A percentile compares a stretch with the other conserved stretches of the same genome.
Evolutionary conservation across 2,888 invertebrate species (phyloP).

Genomic region (Aphidoletes aphidimyza): DNA sequence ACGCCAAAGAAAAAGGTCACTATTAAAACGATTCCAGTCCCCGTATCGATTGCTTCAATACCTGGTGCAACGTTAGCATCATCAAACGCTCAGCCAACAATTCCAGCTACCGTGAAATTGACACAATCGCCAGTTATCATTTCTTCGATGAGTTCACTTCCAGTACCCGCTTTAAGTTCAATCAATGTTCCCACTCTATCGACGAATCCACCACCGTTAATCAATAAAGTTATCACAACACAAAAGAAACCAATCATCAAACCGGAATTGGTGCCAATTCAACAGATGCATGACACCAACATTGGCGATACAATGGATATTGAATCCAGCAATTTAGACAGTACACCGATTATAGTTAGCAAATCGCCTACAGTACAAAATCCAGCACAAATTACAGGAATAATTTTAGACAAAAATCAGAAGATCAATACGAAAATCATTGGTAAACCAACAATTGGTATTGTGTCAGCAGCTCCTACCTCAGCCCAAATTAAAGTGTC

Average conservation of each 20-base stretch:
- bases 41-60: constrained; percentile 54
- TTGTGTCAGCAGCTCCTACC: not conserved
- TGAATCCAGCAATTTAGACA: constrained; percentile 57
- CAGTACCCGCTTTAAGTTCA: constrained; percentile 57
- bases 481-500: constrained; percentile 60
- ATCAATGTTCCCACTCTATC: constrained; percentile 54
- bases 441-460: constrained; percentile 54
- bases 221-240: constrained; percentile 56
- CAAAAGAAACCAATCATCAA: constrained; percentile 57
- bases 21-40: constrained; percentile 38
- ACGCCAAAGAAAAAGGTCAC: constrained; percentile 57
- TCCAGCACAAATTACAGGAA: constrained; percentile 52
- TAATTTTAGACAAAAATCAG: constrained; percentile 56
- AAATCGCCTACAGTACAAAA: constrained; percentile 55
- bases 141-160: constrained; percentile 61
- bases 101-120: constrained; percentile 56
- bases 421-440: constrained; percentile 55
- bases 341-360: constrained; percentile 56
- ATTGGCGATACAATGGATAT: constrained; percentile 57
- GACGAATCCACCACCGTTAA: constrained; percentile 56
- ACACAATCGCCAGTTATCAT: constrained; percentile 57
- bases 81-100: not conserved
- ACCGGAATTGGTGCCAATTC: constrained; percentile 58
- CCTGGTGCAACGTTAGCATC: not conserved
- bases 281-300: constrained; percentile 55